phyloP scores from a whole-genome alignment of 2,113 vertebrate genomes.

The Centrocercus urophasianus region DNA sequence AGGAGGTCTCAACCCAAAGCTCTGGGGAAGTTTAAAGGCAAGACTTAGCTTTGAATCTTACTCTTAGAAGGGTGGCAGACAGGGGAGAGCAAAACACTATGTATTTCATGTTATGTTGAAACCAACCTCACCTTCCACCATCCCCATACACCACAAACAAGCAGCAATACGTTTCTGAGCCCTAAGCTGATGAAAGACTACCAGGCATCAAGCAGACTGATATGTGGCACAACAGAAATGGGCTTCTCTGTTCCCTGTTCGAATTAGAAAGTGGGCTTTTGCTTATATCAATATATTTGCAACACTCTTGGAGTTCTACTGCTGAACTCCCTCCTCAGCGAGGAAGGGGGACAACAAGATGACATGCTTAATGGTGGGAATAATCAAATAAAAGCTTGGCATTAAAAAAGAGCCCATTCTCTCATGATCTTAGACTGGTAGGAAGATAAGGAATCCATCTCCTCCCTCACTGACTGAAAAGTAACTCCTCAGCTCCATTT shows the following conservation, averaged over 20 bases:
- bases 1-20: not conserved
- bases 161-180: not conserved
- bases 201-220: not conserved
- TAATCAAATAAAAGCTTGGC: not conserved
- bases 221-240: not conserved
- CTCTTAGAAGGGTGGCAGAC: not conserved
- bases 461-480: not conserved
- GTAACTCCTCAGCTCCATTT: not conserved
- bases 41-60: not conserved
- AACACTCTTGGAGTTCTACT: fast-evolving
- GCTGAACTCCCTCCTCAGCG: not conserved
- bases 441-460: not conserved
- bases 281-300: not conserved
- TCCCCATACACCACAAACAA: not conserved
- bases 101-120: not conserved
- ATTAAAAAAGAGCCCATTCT: not conserved
- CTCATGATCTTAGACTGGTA: not conserved
- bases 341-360: not conserved
- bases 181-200: not conserved
- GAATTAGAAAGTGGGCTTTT: not conserved
- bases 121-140: not conserved
- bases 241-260: not conserved
- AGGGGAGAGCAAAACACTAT: not conserved
- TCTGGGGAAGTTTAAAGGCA: not conserved
- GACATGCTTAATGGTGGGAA: not conserved